Evolutionary conservation across 2,113 vertebrate genomes (phyloP).

Genomic region (Chaetops frenatus): DNA sequence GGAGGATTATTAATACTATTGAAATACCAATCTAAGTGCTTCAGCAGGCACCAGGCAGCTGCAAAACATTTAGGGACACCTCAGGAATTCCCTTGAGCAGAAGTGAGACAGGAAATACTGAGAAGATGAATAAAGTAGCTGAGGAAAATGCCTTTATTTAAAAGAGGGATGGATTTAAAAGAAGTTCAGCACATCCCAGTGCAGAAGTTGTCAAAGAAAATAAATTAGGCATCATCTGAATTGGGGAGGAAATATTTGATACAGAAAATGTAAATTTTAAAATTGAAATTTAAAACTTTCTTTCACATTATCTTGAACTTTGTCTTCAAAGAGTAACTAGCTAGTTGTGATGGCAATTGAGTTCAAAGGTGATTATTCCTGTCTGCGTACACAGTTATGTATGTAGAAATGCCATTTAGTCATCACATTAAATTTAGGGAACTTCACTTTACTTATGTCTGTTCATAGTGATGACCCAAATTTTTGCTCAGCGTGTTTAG

Average conservation of each 20-base stretch:
- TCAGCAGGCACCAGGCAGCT: conserved; percentile 24
- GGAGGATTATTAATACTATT: conserved; percentile 13
- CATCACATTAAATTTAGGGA: not conserved
- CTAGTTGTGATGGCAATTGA: not conserved
- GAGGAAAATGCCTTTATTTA: conserved; percentile 27
- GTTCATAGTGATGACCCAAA: not conserved
- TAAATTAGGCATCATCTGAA: not conserved
- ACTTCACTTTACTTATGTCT: not conserved
- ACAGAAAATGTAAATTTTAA: not conserved
- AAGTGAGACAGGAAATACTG: conserved; percentile 38
- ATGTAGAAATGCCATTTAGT: not conserved
- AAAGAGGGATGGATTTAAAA: not conserved
- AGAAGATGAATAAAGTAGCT: conserved; percentile 28
- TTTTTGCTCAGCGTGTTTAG: not conserved
- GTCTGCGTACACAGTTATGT: not conserved
- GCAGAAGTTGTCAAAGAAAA: not conserved
- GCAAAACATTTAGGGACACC: conserved; percentile 51
- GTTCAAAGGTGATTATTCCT: not conserved
- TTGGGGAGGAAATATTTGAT: not conserved
- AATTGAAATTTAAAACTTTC: not conserved
- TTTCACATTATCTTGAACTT: not conserved
- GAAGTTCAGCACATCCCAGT: not conserved
- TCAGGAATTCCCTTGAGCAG: conserved; percentile 48
- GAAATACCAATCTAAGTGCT: conserved; percentile 26
- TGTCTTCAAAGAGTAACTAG: not conserved